Evolutionary conservation across 2,113 vertebrate genomes (phyloP), one percentile per base, ranked within the genome.

Genomic region (Pelvicachromis taeniatus): DNA sequence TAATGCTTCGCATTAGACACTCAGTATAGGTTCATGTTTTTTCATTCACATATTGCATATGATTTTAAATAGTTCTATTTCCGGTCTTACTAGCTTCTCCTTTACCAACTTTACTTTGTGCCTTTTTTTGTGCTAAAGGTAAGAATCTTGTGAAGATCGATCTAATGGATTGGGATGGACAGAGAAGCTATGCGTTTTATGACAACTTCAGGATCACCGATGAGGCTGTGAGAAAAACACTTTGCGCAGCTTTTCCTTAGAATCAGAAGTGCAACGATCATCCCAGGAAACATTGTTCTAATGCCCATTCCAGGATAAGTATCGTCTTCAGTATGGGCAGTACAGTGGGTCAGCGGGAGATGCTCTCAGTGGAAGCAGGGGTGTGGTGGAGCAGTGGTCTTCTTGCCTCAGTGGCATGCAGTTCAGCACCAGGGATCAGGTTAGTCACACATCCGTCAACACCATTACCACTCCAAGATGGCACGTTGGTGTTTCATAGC

Each of bases 341-440:
- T 98, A 97, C 88, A 97, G 96, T 75, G 98, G 98, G 7, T 90
- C 91, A 1, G 97, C 97, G 6, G 97, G 97, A 0, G 97, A 98
- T 68, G 97, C 96, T 85, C 91, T 98, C 82, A 96, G 95, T 40
- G 97, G 97, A 38, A 97, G 97, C 12, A 93, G 92, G 17, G 96
- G 92, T 53, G 96, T 96, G 95, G 95, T 97, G 86, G 92, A 95
- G 42, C 97, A 97, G 87, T 98, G 98, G 98, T 98, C 97, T 33
- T 92, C 95, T 59, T 96, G 94, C 29, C 95, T 96, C 89, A 94
- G 93, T 42, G 97, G 97, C 56, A 98, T 98, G 98, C 95, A 95
- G 58, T 98, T 98, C 93, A 97, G 95, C 93, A 97, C 97, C 42
- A 94, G 79, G 58, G 97, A 98, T 88, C 96, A 96, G 93, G 95